These are phyloP conservation scores for Otolemur crassicaudatus DNA, from an alignment of 2,797 vertebrate genomes.

Conservation along the genomic window DNA sequence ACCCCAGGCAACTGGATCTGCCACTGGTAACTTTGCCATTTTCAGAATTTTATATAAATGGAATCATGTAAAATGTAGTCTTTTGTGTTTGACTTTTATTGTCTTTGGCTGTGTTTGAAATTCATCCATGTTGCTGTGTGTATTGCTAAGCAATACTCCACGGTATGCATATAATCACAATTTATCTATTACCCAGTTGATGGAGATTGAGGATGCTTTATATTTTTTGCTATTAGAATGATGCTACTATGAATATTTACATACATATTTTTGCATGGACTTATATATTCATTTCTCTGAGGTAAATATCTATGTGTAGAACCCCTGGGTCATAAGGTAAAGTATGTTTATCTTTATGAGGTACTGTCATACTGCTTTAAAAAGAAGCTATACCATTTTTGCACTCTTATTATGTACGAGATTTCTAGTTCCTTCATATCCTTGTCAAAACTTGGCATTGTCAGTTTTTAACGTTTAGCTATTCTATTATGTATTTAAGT, in stretches of 20 bases:
- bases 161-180: background rate
- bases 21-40: background rate
- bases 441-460: background rate
- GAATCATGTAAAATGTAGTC: background rate
- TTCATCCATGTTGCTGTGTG: background rate
- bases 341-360: background rate
- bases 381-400: background rate
- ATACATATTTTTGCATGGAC: background rate
- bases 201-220: background rate
- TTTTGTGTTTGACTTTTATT: conserved; percentile 13
- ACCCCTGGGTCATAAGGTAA: background rate
- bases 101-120: background rate
- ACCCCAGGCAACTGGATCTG: background rate
- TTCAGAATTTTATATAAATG: conserved; percentile 1
- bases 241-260: background rate
- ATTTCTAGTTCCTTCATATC: background rate
- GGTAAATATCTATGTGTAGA: background rate
- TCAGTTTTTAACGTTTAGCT: background rate
- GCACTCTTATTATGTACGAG: background rate
- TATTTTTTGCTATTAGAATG: background rate
- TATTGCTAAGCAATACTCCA: background rate
- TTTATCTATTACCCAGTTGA: background rate
- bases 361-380: background rate
- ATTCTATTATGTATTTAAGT: background rate
- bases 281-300: conserved; percentile 4